Conservation (phyloP, 2,113 vertebrate species). For the Menidia beryllina region DNA sequence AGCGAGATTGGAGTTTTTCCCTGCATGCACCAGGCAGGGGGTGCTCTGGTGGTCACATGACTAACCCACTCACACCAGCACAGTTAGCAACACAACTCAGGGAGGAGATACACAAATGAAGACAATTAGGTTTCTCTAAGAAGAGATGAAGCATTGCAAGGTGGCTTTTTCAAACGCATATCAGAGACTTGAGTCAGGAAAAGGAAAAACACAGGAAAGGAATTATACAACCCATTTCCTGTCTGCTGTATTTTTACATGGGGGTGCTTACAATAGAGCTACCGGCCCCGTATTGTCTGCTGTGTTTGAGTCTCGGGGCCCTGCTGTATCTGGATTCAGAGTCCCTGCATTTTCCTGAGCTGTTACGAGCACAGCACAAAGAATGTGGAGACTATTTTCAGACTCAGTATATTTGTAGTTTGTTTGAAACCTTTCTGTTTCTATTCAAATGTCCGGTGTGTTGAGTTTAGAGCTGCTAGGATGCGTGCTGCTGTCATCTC, state of each 20-base stretch:
- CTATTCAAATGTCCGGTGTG: not conserved
- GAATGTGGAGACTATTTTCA: not conserved
- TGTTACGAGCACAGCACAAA: not conserved
- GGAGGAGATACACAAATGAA: no score
- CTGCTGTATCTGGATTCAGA: not conserved
- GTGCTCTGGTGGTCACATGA: conserved; percentile 40
- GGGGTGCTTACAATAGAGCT: conserved; percentile 38
- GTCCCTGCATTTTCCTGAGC: not conserved
- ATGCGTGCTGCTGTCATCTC: not conserved
- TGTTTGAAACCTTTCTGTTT: not conserved
- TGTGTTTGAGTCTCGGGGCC: not conserved
- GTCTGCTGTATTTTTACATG: conserved; percentile 50
- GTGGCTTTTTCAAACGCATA: not conserved
- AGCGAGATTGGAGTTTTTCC: conserved; percentile 42
- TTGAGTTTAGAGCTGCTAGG: not conserved
- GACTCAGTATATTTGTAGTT: not conserved
- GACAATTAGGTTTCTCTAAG: not conserved
- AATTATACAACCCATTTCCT: conserved; percentile 63
- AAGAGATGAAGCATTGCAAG: not conserved
- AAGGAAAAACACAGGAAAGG: conserved; percentile 76
- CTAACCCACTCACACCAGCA: conserved; percentile 2
- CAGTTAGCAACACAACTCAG: not conserved
- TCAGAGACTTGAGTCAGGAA: conserved; percentile 14
- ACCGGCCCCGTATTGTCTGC: conserved; percentile 16
- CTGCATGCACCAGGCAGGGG: conserved; percentile 39